Evolutionary conservation across 2,797 vertebrate species (phyloP), one percentile per base, ranked within the genome.

Genomic region (Poecilia picta): DNA sequence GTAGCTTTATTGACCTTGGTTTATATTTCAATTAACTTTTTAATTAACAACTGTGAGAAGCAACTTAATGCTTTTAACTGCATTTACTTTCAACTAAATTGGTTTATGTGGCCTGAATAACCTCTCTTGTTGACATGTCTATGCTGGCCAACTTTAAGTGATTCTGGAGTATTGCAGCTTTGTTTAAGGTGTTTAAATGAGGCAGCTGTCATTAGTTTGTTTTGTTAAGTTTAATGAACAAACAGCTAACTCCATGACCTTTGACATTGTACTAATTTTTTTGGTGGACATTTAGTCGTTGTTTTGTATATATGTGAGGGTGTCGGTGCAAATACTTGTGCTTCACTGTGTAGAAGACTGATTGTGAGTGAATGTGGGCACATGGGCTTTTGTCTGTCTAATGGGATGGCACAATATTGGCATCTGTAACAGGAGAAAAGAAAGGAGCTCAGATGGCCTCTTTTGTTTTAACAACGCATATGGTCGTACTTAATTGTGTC

Each of bases 381-480:
- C 74, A 81, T 87, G 87, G 59, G 8, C 83, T 75, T 80, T 74
- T 91, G 73, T 88, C 7, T 7, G 31, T 83, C 78, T 91, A 92
- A 94, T 94, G 88, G 74, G 78, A 76, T 83, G 88, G 87, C 79
- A 91, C 87, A 79, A 83, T 81, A 41, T 49, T 75, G 83, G 81
- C 92, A 91, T 92, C 88, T 91, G 91, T 83, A 91, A 79, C 55
- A n/a, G 43, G 39, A 83, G 43, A 73, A 81, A 89, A 87, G 83
- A 80, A 83, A 84, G 39, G 80, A 55, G 36, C 74, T 91, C 89
- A 91, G 82, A 83, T 85, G 89, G 82, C 81, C 45, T 80, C 83
- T 80, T 87, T 89, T 91, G 89, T 88, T 83, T 89, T 68, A 76
- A 75, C 85, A 16, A 78, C 80, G n/a, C 93, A 91, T 89, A 92